Evolutionary conservation across 2,797 vertebrate species (phyloP).

Genomic region (Gallirallus australis): DNA sequence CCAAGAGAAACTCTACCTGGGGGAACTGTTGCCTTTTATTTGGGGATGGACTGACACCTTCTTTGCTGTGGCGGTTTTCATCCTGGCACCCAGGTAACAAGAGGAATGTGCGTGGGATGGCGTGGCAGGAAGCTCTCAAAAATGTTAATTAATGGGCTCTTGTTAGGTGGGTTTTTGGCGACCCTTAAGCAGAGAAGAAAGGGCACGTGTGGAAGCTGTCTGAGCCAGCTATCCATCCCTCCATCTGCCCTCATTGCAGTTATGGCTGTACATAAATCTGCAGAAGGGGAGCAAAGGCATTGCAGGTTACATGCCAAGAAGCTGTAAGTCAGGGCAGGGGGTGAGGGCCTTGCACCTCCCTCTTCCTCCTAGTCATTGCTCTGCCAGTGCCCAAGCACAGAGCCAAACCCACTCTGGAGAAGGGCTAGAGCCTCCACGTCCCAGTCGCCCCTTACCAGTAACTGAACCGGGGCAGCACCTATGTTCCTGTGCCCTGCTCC

Average conservation of each 20-base stretch:
- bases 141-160: neutral
- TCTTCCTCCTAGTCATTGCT: accelerated
- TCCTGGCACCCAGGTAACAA: neutral
- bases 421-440: neutral
- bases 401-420: neutral
- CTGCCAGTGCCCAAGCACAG: accelerated
- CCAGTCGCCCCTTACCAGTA: neutral
- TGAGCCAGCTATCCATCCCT: accelerated
- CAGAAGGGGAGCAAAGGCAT: neutral
- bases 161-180: neutral
- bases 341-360: neutral
- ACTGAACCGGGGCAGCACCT: neutral
- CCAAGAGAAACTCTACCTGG: neutral
- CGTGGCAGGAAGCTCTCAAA: neutral
- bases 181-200: neutral
- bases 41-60: neutral
- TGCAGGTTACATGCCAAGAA: accelerated
- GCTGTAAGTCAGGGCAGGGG: neutral
- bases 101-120: accelerated
- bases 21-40: neutral
- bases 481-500: neutral
- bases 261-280: accelerated
- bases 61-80: neutral
- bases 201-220: accelerated
- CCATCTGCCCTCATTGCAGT: accelerated